Conservation (phyloP, 2,797 vertebrate genomes). For the Phataginus tricuspis region DNA sequence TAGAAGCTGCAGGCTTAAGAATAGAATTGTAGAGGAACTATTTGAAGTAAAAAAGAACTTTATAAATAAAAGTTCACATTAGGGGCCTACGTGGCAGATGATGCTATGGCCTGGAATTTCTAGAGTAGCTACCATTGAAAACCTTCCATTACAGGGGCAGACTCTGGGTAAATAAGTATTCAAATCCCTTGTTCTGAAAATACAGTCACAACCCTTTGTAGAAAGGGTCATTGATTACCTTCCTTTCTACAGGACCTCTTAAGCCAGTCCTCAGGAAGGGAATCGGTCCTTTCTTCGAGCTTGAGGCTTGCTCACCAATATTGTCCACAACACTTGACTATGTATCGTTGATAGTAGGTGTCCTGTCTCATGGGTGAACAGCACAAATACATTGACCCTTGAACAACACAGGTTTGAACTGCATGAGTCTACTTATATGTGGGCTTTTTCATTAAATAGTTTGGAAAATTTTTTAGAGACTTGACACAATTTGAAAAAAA, state of each 20-base stretch:
- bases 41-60: background rate
- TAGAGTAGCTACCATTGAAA: background rate
- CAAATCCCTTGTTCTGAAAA: background rate
- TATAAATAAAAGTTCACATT: background rate
- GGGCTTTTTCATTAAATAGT: too few species aligned
- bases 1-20: background rate
- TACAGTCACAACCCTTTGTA: background rate
- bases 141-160: background rate
- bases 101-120: background rate
- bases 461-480: too few species aligned
- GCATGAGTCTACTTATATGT: too few species aligned
- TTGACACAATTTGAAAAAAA: too few species aligned
- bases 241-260: background rate
- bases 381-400: background rate
- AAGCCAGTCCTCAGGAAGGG: background rate
- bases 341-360: background rate
- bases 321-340: background rate
- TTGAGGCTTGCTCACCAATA: background rate
- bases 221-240: background rate
- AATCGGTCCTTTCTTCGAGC: background rate
- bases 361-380: background rate
- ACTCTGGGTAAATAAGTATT: background rate
- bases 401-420: too few species aligned
- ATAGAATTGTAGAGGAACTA: background rate
- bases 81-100: background rate